phyloP scores from a whole-genome alignment of 37 sponge, comb jelly and placozoan genomes.

The Bolinopsis microptera region DNA sequence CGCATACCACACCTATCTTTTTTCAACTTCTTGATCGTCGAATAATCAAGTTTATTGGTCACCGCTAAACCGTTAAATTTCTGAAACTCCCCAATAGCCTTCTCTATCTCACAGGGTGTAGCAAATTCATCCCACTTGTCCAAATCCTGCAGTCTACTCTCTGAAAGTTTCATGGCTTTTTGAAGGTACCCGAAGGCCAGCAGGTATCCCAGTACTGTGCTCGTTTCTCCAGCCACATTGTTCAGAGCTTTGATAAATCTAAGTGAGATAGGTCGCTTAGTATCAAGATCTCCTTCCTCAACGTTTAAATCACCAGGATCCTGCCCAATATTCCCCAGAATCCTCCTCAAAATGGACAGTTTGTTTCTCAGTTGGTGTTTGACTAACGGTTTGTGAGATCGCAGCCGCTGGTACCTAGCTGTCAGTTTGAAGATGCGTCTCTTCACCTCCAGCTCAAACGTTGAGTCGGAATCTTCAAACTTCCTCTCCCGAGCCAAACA shows the following conservation, averaged over 20 bases:
- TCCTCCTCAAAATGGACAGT: not conserved
- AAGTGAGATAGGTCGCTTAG: not conserved
- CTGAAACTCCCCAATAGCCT: slow-evolving; percentile 3
- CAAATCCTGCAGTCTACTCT: not conserved
- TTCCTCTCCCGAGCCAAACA: not conserved
- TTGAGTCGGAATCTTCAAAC: not conserved
- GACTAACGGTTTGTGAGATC: not conserved
- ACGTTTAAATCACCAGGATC: not conserved
- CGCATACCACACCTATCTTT: not conserved
- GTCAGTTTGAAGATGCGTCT: not conserved
- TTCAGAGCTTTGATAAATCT: slow-evolving; percentile 47
- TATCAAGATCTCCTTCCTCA: not conserved
- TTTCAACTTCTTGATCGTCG: slow-evolving; percentile 38
- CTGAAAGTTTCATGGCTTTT: not conserved
- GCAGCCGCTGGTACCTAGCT: not conserved
- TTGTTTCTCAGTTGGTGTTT: slow-evolving; percentile 26
- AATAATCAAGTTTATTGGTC: not conserved
- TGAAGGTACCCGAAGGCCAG: slow-evolving; percentile 31
- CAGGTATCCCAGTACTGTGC: slow-evolving; percentile 23
- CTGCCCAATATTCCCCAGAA: slow-evolving; percentile 33
- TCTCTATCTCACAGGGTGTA: slow-evolving; percentile 23
- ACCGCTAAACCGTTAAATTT: not conserved
- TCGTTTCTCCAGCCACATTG: slow-evolving; percentile 1
- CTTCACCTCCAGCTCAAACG: slow-evolving; percentile 14
- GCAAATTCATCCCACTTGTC: not conserved